Evolutionary conservation across 2,888 invertebrate genomes (phyloP), one percentile per base, ranked within the genome.

Genomic region (Vesta saturnalis): DNA sequence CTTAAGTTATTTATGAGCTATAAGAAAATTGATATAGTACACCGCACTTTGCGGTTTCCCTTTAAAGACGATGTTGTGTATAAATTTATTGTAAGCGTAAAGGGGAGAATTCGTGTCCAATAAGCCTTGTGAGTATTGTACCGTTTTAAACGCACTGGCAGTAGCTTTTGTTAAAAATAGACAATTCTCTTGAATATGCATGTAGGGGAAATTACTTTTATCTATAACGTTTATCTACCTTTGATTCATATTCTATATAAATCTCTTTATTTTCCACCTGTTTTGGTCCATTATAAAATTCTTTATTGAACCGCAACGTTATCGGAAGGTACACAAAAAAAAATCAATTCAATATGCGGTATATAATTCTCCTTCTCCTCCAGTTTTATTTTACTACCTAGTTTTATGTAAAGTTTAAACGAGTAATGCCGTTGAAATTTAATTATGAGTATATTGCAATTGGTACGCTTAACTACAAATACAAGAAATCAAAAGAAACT

Each of bases 11-110:
- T 49, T 49, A 49, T 18, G 14, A 15, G 15, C 47, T 15, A 49
- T 18, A 49, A 49, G 47, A 49, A 49, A 49, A 49, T 49, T 49
- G 47, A 49, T 49, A 49, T 49, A 49, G 14, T 18, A 49, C 18
- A 49, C 47, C 47, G 47, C 47, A 49, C 47, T 49, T 49, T 49
- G 47, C 18, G 47, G 47, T 49, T 49, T 49, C 47, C 47, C 47
- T 49, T 49, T 49, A 49, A 49, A 49, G 47, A 49, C 8, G 47
- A 49, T 49, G 47, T 49, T 49, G 47, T 49, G 18, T 49, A 49
- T 49, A 49, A 49, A 49, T 49, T 49, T 49, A 49, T 49, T 49
- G 16, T 49, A 14, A 49, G 14, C 47, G 47, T 8, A 49, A 49
- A 15, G 30, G 47, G 47, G 47, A 18, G 8, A 49, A 49, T 49